These are phyloP conservation scores for Neelides sp. DNA, from an alignment of 1,140 invertebrate genomes.

Conservation along the genomic window DNA sequence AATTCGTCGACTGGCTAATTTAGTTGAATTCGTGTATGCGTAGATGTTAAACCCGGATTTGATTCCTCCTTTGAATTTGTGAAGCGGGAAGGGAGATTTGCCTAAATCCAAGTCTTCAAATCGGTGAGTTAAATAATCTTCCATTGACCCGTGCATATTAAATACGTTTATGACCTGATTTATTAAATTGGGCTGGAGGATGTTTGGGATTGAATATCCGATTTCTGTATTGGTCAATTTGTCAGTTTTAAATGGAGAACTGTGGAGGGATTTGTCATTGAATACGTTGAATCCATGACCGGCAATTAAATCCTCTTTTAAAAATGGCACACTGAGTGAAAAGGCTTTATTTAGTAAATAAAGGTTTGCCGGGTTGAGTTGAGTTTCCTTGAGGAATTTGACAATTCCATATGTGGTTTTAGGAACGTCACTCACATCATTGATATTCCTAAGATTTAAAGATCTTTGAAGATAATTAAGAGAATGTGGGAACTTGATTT, in stretches of 20 bases:
- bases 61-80: too few relatives aligned
- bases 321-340: conserved; percentile 2
- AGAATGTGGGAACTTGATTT: conserved; percentile 9
- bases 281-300: conserved; percentile 7
- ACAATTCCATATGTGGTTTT: conserved; percentile 9
- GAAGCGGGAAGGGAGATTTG: too few relatives aligned
- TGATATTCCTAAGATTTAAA: conserved; percentile 11
- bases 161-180: too few relatives aligned
- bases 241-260: neutral
- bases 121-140: too few relatives aligned
- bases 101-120: too few relatives aligned
- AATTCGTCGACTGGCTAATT: too few relatives aligned
- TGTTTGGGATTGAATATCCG: conserved; percentile 4
- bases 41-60: too few relatives aligned
- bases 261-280: neutral
- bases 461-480: conserved; percentile 14
- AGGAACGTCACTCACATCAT: conserved; percentile 5
- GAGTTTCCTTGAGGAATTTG: conserved; percentile 7
- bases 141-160: too few relatives aligned
- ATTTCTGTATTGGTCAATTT: too few relatives aligned
- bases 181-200: neutral
- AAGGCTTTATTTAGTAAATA: neutral
- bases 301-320: neutral
- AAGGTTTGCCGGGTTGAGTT: neutral
- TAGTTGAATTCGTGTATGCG: too few relatives aligned